These are phyloP conservation scores for Coendou prehensilis DNA, from an alignment of 2,797 vertebrate genomes.

Conservation along the genomic window DNA sequence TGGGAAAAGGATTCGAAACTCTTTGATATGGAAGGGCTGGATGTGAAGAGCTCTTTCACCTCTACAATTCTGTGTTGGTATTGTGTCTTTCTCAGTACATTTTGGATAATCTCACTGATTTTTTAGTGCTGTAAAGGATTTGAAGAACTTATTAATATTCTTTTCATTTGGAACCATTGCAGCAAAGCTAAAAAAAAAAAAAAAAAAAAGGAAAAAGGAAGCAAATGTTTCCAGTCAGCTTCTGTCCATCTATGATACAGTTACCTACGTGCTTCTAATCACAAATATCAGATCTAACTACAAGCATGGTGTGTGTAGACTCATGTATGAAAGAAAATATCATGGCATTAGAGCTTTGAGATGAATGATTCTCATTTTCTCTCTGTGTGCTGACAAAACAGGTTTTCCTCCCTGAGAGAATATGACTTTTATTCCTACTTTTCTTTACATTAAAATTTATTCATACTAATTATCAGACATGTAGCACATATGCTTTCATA, in stretches of 20 bases:
- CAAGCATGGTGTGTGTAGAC: not conserved
- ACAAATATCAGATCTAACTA: not conserved
- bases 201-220: not conserved
- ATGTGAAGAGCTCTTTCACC: not conserved
- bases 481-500: not conserved
- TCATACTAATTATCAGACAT: not conserved
- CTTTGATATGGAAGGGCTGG: not conserved
- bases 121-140: not conserved
- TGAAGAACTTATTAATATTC: conserved; percentile 20
- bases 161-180: conserved; percentile 58
- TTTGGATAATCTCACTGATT: conserved; percentile 72
- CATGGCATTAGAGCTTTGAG: not conserved
- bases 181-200: not conserved
- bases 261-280: not conserved
- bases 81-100: conserved; percentile 33
- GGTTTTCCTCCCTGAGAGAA: not conserved
- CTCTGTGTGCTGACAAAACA: not conserved
- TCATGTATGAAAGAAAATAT: not conserved
- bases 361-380: conserved; percentile 34
- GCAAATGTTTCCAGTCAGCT: conserved; percentile 20
- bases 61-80: not conserved
- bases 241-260: not conserved
- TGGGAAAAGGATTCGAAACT: not conserved
- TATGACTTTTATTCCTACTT: not conserved
- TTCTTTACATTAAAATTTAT: not conserved